phyloP scores from a whole-genome alignment of 2,113 vertebrate species.

The Alethe castanea region DNA sequence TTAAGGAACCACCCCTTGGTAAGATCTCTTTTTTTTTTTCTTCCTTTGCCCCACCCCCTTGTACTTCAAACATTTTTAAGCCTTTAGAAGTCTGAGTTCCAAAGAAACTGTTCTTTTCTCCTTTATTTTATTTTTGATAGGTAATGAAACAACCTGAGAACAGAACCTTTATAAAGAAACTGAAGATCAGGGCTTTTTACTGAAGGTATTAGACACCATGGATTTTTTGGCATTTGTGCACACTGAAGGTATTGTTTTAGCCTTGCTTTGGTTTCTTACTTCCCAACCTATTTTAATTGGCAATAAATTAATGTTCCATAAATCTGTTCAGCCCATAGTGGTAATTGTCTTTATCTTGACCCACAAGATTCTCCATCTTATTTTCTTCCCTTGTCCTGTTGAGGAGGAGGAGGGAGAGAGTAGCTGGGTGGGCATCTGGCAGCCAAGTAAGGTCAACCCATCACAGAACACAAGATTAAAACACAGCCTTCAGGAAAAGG shows the following conservation, averaged over 20 bases:
- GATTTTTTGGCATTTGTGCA: not conserved
- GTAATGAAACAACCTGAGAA: not conserved
- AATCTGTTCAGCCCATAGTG: not conserved
- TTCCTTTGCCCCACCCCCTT: not conserved
- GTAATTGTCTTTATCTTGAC: not conserved
- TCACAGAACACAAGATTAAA: not conserved
- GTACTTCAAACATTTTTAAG: not conserved
- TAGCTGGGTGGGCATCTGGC: not conserved
- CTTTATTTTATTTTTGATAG: not conserved
- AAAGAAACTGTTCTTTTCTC: not conserved
- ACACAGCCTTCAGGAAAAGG: not conserved
- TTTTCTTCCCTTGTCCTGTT: not conserved
- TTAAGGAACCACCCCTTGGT: constrained; percentile 41
- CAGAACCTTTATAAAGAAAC: not conserved
- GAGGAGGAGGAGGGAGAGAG: not conserved
- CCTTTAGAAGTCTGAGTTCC: not conserved
- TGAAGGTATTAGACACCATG: not conserved
- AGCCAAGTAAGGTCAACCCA: not conserved
- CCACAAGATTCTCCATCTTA: not conserved
- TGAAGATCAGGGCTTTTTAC: not conserved
- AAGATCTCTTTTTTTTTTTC: not conserved
- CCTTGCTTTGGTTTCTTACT: not conserved
- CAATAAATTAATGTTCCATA: not conserved
- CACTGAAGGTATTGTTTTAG: not conserved
- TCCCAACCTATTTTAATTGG: not conserved